A percentile compares a stretch with the other conserved stretches of the same genome.
phyloP scores from a whole-genome alignment of 2,113 vertebrate genomes.

The Cromileptes altivelis region DNA sequence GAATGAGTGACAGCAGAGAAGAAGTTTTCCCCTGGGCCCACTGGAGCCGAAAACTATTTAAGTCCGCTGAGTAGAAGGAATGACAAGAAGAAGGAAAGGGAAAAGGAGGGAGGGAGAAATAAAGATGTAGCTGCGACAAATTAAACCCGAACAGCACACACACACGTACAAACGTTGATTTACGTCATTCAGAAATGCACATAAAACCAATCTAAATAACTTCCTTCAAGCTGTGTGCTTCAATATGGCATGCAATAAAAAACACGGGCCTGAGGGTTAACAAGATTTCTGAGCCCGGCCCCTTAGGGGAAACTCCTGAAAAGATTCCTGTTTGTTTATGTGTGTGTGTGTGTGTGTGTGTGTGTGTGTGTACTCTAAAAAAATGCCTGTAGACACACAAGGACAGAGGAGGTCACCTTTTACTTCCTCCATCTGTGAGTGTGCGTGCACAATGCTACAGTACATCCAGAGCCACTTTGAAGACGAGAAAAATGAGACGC shows the following conservation, averaged over 20 bases:
- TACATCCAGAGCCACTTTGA: slow-evolving; percentile 52
- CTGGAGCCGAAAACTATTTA: slow-evolving; percentile 62
- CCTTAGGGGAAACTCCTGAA: slow-evolving; percentile 19
- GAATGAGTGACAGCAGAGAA: slow-evolving; percentile 63
- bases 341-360: slow-evolving; percentile 14
- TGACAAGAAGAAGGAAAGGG: slow-evolving; percentile 1
- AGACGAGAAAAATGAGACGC: slow-evolving; percentile 29
- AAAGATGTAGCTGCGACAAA: slow-evolving; percentile 23
- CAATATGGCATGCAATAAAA: slow-evolving; percentile 39
- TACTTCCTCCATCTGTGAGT: slow-evolving; percentile 59
- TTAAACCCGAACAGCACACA: slow-evolving; percentile 14
- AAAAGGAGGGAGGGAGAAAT: slow-evolving; percentile 6
- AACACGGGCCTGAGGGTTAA: slow-evolving; percentile 42
- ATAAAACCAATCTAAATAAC: slow-evolving; percentile 49
- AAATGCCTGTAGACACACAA: slow-evolving; percentile 47
- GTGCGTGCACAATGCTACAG: slow-evolving; percentile 16
- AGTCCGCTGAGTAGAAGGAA: slow-evolving; percentile 36
- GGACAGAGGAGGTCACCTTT: slow-evolving; percentile 63
- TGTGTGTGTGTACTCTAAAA: background rate
- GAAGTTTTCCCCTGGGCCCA: slow-evolving; percentile 39
- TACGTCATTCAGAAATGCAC: slow-evolving; percentile 7
- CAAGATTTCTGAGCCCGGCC: slow-evolving; percentile 35
- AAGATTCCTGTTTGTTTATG: slow-evolving; percentile 16
- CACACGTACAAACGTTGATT: slow-evolving; percentile 1
- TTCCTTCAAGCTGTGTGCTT: slow-evolving; percentile 22